Conservation (phyloP, 2,113 vertebrate genomes). For the Andinoacara biseriatus region DNA sequence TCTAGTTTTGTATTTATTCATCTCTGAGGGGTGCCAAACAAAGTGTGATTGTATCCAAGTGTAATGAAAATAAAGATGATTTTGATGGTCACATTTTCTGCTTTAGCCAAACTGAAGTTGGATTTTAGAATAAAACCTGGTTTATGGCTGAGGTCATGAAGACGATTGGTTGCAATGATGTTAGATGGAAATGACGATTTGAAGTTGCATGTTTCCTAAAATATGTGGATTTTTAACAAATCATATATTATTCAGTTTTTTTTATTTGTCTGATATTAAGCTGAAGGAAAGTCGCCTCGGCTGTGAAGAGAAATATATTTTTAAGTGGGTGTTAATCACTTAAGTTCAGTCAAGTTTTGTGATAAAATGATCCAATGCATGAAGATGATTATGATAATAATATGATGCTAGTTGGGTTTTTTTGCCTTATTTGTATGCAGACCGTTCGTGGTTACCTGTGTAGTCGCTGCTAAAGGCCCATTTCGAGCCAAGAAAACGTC, state of each 20-base stretch:
- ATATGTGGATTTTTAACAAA: too few species aligned
- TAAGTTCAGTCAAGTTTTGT: neutral
- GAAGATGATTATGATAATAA: neutral
- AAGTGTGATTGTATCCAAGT: neutral
- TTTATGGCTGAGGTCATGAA: too few species aligned
- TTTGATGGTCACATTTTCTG: too few species aligned
- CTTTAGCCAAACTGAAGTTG: too few species aligned
- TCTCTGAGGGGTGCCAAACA: neutral
- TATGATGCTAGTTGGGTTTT: neutral
- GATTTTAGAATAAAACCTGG: too few species aligned
- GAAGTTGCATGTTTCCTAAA: too few species aligned
- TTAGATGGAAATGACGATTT: too few species aligned
- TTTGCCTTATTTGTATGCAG: neutral
- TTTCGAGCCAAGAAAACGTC: neutral
- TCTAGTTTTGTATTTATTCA: neutral
- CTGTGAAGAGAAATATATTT: neutral
- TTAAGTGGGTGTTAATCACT: neutral
- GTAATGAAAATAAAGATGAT: neutral
- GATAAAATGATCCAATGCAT: neutral
- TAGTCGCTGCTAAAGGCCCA: rapidly evolving
- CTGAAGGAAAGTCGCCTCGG: too few species aligned
- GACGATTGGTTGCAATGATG: too few species aligned
- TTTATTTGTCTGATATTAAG: too few species aligned
- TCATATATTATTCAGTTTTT: too few species aligned
- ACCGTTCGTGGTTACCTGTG: neutral